Percentiles rank a stretch among this genome's conserved stretches.
Evolutionary conservation across 2,888 invertebrate species (phyloP).

Genomic region (Amiota mariae): DNA sequence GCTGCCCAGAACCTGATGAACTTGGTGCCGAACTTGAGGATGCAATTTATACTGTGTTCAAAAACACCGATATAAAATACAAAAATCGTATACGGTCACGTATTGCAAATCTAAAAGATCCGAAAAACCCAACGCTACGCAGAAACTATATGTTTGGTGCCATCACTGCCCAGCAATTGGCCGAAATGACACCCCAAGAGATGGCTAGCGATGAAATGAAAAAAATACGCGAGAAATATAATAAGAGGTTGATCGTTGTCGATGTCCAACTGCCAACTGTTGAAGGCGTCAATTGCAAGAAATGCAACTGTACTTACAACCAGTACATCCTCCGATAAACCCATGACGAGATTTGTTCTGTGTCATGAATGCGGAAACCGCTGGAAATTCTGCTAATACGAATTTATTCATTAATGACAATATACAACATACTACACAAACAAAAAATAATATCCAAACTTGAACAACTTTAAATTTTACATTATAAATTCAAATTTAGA

Average conservation of each 20-base stretch:
- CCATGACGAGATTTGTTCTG: slow-evolving; percentile 99
- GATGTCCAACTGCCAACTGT: slow-evolving; percentile 97
- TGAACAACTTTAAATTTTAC: too few species aligned
- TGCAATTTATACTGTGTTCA: slow-evolving; percentile 91
- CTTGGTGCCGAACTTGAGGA: slow-evolving; percentile 93
- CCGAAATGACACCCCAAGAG: slow-evolving; percentile 97
- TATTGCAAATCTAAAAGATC: slow-evolving; percentile 96
- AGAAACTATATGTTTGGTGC: slow-evolving; percentile 92
- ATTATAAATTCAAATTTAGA: too few species aligned
- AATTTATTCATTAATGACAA: slow-evolving; percentile 7
- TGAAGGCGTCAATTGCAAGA: slow-evolving; percentile 96
- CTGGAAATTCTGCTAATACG: slow-evolving; percentile 92
- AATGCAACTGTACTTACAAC: slow-evolving; percentile 98
- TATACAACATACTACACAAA: too few species aligned
- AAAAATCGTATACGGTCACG: slow-evolving; percentile 96
- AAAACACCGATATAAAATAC: slow-evolving; percentile 95
- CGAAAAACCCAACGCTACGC: slow-evolving; percentile 93
- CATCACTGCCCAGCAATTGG: slow-evolving; percentile 83
- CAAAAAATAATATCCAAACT: background rate
- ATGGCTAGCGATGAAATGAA: slow-evolving; percentile 99
- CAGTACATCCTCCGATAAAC: slow-evolving; percentile 99
- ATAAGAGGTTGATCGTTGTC: slow-evolving; percentile 96
- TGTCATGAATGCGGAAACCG: slow-evolving; percentile 98
- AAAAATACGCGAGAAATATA: slow-evolving; percentile 91
- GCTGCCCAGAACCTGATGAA: slow-evolving; percentile 89